Base-by-base conservation (phyloP, 2,888 invertebrate genomes). In the Pterostichus madidus region DNA sequence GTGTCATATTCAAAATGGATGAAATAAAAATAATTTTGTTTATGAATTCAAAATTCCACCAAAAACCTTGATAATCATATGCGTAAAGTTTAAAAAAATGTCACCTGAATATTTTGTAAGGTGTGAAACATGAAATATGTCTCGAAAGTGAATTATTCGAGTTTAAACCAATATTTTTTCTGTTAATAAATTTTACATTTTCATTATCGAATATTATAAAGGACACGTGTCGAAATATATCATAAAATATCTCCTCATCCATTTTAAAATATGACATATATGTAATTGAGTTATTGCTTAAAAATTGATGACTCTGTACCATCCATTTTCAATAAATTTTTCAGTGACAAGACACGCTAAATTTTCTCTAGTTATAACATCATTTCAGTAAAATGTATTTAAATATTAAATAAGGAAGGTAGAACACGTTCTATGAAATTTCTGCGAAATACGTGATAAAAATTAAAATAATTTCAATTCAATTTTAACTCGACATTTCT, bases 281-380 rank as follows among this genome's bases (percentile, higher is more conserved):
- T 75, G 52, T 75, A 75, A 75, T 75, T 75, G 75, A 75, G 52
- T 75, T 75, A 52, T 52, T 32, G 35, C 75, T 75, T 49, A 52
- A 75, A 75, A 75, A 75, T 75, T 75, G 75, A 75, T 75, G 75
- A 75, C 49, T 75, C 17, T 49, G 24, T 73, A n/a, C 49, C 31
- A 75, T 52, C 75, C 49, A 52, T 75, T 52, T 75, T 52, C 75
- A 75, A 75, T 75, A 71, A 71, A 71, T 71, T 71, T 64, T 71
- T 44, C 68, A 71, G 6, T 71, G 44, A 71, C 68, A 71, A 44
- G 68, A 71, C 15, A 71, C 44, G 68, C 44, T 39, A 44, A 71
- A 44, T 71, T 71, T 71, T 44, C 44, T 17, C 39, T 71, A 71
- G 68, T 71, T 71, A 71, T 71, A 24, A 71, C 68, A 71, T 71